Evolutionary conservation across 2,113 vertebrate species (phyloP).

Genomic region (Archocentrus centrarchus): DNA sequence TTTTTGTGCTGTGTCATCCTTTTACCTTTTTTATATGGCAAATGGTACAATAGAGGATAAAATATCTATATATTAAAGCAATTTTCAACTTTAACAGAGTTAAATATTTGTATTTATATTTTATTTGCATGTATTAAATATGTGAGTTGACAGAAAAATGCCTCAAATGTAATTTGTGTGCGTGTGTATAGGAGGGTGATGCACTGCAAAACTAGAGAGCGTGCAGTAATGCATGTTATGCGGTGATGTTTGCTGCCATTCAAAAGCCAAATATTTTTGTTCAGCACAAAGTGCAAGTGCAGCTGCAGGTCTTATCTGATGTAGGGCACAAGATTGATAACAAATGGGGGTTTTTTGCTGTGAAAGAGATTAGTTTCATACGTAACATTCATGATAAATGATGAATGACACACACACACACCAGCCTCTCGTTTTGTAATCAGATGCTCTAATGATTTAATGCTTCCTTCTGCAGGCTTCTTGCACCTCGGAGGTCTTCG

Average conservation of each 20-base stretch:
- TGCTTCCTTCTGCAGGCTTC: conserved; percentile 82
- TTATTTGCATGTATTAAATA: background rate
- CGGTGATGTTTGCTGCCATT: background rate
- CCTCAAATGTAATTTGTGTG: background rate
- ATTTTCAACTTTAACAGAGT: background rate
- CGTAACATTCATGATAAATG: background rate
- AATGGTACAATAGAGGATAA: background rate
- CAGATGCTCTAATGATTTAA: background rate
- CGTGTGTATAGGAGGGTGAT: background rate
- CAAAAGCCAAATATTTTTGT: background rate
- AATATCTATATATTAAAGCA: background rate
- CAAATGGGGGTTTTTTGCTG: background rate
- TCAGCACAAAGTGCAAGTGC: background rate
- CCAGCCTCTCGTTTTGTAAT: background rate
- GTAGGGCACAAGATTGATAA: background rate
- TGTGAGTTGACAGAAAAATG: background rate
- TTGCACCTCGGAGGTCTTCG: conserved; percentile 93
- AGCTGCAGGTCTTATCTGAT: background rate
- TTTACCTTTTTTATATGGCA: background rate
- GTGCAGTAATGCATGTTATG: background rate
- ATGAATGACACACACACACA: background rate
- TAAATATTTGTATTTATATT: too few relatives aligned
- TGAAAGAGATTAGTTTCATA: background rate
- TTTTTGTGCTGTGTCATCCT: background rate
- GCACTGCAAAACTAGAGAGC: background rate